Conservation (phyloP, 2,888 invertebrate genomes). For the Agonum fuliginosum region DNA sequence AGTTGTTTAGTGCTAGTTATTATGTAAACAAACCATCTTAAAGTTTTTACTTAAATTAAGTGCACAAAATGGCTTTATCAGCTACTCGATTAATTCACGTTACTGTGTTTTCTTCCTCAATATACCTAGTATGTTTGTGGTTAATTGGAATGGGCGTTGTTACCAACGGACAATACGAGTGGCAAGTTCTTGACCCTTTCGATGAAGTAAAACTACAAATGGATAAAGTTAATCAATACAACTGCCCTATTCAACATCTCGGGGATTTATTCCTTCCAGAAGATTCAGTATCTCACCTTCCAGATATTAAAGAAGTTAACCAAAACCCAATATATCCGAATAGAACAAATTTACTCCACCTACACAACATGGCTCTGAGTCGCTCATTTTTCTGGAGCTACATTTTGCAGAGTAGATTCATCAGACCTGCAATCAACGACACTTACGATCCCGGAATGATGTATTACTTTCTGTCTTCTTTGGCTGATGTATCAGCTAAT, state of each 20-base stretch:
- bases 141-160: constrained; percentile 72
- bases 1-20: constrained; percentile 36
- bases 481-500: constrained; percentile 96
- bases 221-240: constrained; percentile 88
- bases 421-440: constrained; percentile 91
- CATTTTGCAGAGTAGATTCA: constrained; percentile 91
- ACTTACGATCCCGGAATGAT: constrained; percentile 98
- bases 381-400: constrained; percentile 97
- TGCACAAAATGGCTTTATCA: constrained; percentile 45
- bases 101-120: constrained; percentile 53
- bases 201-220: constrained; percentile 91
- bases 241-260: constrained; percentile 91
- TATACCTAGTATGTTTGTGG: constrained; percentile 60
- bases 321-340: constrained; percentile 96
- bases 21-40: constrained; percentile 41
- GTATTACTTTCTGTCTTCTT: constrained; percentile 96
- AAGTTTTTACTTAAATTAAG: constrained; percentile 1
- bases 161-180: constrained; percentile 88
- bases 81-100: constrained; percentile 43
- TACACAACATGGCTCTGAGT: constrained; percentile 97
- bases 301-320: constrained; percentile 94
- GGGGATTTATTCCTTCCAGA: constrained; percentile 89
- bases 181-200: constrained; percentile 93
- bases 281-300: constrained; percentile 91
- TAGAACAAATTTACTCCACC: constrained; percentile 92